Evolutionary conservation across 2,113 vertebrate species (phyloP), one percentile per base, ranked within the genome.

Genomic region (Paratilapia polleni): DNA sequence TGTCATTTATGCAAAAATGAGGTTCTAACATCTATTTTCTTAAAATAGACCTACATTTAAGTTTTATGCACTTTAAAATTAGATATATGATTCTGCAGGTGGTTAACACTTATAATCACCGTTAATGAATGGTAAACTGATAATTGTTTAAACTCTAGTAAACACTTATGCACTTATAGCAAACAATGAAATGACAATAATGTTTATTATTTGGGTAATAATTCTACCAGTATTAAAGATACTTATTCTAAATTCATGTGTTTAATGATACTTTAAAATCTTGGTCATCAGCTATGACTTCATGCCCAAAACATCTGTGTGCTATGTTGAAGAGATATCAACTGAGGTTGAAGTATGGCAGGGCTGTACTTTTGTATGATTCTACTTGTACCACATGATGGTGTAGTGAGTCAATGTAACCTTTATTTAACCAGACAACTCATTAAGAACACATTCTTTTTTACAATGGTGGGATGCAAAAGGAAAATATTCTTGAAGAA

Each of bases 361-460:
- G 0, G 2, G 26, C 43, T 11, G 26, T 26, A 26, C 14, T 0
- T 47, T 19, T 0, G 2, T 19, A 36, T 17, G 24, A 0, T 26
- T 13, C 38, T 66, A 17, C n/a, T 26, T 22, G 26, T 47, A 9
- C 28, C 28, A 31, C 28, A 31, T 31, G 28, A 31, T 31, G 28
- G 28, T 31, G 28, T 31, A 31, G 28, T 31, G 28, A 31, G 28
- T 31, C 28, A 31, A 4, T 4, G 28, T 31, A 31, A 31, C 0
- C 22, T 66, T 66, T 66, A 68, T 68, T 26, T 68, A 68, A 68
- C 64, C 14, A 19, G 1, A 9, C 38, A 68, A 17, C 43, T 24
- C 63, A 43, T 66, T 43, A 47, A 68, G 0, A 26, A n/a, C 36
- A 47, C 63, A 17, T 43, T 66, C n/a, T 66, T 66, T 66, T 66